A percentile compares a stretch with the other conserved stretches of the same genome.
These are phyloP conservation scores for Daboia siamensis DNA, from an alignment of 2,113 vertebrate species.

Conservation along the genomic window DNA sequence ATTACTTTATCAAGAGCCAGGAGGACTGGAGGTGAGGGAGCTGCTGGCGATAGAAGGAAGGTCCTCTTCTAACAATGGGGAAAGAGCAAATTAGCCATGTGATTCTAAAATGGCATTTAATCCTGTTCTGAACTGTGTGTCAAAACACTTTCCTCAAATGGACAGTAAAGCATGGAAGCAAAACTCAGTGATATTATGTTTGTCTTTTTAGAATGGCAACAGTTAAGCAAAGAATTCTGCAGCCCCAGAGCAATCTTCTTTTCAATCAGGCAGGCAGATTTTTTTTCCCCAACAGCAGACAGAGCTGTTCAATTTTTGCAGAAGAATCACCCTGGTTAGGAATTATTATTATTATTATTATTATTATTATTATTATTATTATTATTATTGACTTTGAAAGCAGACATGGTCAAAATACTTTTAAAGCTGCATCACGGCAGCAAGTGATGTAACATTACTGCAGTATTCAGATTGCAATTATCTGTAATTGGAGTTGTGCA, in stretches of 20 bases:
- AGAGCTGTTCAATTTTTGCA: not conserved
- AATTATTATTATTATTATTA: no score
- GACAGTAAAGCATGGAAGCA: no score
- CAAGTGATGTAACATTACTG: not conserved
- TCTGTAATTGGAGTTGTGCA: not conserved
- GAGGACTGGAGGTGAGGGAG: not conserved
- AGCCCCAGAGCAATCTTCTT: not conserved
- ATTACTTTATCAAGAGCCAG: not conserved
- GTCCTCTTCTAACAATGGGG: not conserved
- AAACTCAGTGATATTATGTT: not conserved
- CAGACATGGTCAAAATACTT: not conserved
- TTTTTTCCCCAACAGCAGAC: not conserved
- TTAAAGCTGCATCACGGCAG: not conserved
- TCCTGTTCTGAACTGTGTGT: not conserved
- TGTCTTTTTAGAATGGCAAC: not conserved
- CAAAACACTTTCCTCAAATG: not conserved
- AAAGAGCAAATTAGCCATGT: not conserved
- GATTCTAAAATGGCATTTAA: not conserved
- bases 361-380: no score
- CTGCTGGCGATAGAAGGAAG: no score
- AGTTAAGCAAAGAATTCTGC: not conserved
- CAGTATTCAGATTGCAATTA: not conserved
- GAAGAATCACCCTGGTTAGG: not conserved
- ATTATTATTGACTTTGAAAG: not conserved
- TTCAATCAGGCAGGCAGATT: not conserved